Percentiles rank a stretch among this genome's conserved stretches.
Evolutionary conservation across 2,797 vertebrate species (phyloP).

Genomic region (Paramormyrops hopkinsi): DNA sequence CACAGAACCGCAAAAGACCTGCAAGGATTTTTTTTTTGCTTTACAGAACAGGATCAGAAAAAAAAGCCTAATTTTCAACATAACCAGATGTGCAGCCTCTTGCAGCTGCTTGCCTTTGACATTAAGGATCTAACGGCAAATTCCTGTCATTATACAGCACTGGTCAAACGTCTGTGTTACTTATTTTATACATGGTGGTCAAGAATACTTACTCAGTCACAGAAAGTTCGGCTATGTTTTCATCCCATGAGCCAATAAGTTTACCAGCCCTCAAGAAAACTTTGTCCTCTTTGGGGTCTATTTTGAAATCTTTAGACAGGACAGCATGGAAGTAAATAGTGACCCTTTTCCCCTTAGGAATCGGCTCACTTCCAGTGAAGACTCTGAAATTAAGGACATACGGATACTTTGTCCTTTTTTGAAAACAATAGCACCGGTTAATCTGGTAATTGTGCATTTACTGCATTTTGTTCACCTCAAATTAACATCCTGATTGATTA

Average conservation of each 20-base stretch:
- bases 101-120: not conserved
- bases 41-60: not conserved
- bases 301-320: conserved; percentile 73
- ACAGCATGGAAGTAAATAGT: conserved; percentile 82
- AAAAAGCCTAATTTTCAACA: not conserved
- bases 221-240: conserved; percentile 41
- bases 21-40: not conserved
- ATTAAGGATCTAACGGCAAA: not conserved
- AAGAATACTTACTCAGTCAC: conserved; percentile 51
- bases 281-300: conserved; percentile 40
- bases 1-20: not conserved
- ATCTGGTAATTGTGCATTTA: not conserved
- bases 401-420: not conserved
- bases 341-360: conserved; percentile 46
- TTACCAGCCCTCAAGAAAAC: conserved; percentile 57
- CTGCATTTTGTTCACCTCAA: not conserved
- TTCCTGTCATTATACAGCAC: not conserved
- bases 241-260: conserved; percentile 38
- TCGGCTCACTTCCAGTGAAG: conserved; percentile 21
- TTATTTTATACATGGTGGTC: not conserved
- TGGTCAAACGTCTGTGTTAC: not conserved
- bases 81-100: not conserved
- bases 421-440: not conserved
- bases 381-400: conserved; percentile 34
- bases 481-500: not conserved